phyloP scores from a whole-genome alignment of 53 echinoderm and acorn worm species.

The Holothuria leucospilota region DNA sequence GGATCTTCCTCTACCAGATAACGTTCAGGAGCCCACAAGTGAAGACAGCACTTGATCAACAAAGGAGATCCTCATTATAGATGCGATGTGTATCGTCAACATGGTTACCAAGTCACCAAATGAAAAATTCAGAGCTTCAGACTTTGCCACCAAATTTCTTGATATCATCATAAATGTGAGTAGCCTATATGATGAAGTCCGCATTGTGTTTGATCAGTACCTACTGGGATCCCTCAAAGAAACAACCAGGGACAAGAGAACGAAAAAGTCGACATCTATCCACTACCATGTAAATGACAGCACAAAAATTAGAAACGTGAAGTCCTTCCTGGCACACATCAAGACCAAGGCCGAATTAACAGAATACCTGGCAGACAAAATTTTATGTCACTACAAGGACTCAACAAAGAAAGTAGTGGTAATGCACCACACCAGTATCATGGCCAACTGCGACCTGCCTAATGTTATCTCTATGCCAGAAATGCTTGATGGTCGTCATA shows the following conservation, averaged over 20 bases:
- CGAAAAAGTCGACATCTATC: conserved; percentile 28
- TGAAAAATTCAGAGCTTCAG: conserved; percentile 38
- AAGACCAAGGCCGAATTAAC: conserved; percentile 26
- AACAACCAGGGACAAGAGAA: conserved; percentile 15
- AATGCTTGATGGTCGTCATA: conserved; percentile 15
- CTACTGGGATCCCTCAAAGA: conserved; percentile 27
- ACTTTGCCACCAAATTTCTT: conserved; percentile 48
- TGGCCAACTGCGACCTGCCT: conserved; percentile 31
- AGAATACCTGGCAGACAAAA: conserved; percentile 7
- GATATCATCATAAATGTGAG: conserved; percentile 20
- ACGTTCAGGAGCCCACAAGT: not conserved
- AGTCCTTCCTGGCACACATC: conserved; percentile 47
- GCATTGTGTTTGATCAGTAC: conserved; percentile 46
- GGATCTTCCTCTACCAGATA: not conserved
- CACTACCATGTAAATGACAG: conserved; percentile 52
- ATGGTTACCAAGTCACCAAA: conserved; percentile 26
- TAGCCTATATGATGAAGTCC: conserved; percentile 47
- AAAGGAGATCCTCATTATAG: conserved; percentile 32
- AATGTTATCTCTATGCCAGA: conserved; percentile 16
- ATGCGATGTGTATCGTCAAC: conserved; percentile 47
- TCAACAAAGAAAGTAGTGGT: conserved; percentile 30
- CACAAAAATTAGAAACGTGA: conserved; percentile 48
- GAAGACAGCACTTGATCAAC: not conserved
- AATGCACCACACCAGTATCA: conserved; percentile 44
- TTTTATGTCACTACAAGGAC: not conserved